Evolutionary conservation across 2,113 vertebrate species (phyloP).

Genomic region (Canis aureus): DNA sequence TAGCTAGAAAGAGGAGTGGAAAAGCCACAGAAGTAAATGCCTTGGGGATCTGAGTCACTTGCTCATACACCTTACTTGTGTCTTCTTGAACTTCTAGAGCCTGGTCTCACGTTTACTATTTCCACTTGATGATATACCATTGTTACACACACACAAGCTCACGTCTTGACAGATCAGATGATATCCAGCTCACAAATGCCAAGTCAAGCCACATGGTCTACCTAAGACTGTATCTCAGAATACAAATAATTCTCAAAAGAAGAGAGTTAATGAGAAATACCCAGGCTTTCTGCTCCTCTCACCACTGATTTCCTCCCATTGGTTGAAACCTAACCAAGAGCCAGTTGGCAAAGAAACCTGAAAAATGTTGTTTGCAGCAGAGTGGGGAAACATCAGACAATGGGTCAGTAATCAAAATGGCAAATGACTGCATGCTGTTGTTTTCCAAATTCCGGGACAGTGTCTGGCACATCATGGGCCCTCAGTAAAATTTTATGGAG

Average conservation of each 20-base stretch:
- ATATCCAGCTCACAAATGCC: not conserved
- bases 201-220: not conserved
- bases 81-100: not conserved
- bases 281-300: not conserved
- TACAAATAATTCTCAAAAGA: not conserved
- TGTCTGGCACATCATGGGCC: not conserved
- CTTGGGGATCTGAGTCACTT: not conserved
- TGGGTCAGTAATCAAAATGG: not conserved
- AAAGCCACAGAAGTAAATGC: not conserved
- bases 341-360: not conserved
- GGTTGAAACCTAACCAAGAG: not conserved
- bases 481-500: not conserved
- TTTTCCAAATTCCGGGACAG: not conserved
- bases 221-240: not conserved
- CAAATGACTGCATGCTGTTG: not conserved
- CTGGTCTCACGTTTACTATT: not conserved
- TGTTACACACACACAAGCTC: not conserved
- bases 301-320: not conserved
- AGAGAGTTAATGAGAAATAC: not conserved
- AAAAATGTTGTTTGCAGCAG: not conserved
- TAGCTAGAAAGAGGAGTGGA: not conserved
- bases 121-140: not conserved
- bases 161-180: not conserved
- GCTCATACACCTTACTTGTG: not conserved
- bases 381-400: not conserved